Base-by-base conservation (phyloP, 2,888 invertebrate genomes). In the Lithophane semibrunnea region DNA sequence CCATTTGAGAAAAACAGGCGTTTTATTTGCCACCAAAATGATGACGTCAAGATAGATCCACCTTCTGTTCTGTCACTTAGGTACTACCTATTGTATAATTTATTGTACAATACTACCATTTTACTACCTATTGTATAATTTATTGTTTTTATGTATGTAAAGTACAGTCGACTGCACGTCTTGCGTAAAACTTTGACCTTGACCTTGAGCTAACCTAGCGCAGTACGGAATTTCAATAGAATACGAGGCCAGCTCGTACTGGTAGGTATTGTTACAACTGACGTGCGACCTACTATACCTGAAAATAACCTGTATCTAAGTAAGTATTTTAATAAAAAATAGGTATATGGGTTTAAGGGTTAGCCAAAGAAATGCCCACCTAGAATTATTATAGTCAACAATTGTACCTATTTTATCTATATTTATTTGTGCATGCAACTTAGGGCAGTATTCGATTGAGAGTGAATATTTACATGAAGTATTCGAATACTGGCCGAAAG, bases 281-380 rank as follows among this genome's bases (percentile, higher is more conserved):
- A 54, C 5, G 8, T 9, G 54, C 8, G n/a, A 21, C 5, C 2
- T 2, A 54, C 56, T 21, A 4, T 66, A 52, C 21, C 0, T n/a
- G 10, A 29, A 52, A 47, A 54, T 49, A 73, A 68, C 52, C 3
- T 49, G 21, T 82, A 37, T n/a, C 29, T 54, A 29, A 49, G 56
- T 54, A 29, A 49, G 54, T 37, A 66, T 70, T 73, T 60, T 54
- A 63, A 42, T 52, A 65, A 52, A 21, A 58, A 47, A 37, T 60
- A 5, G 37, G 37, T 37, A 56, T 49, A 80, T 85, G 81, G 83
- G 85, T 84, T 72, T 82, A 85, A 86, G 84, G 85, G 83, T 85
- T 89, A 89, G 87, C 93, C 93, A 92, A 93, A 93, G 92, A 93
- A 79, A 83, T 84, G 71, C 89, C 90, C 92, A 90, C 89, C 92